Evolutionary conservation across 2,888 invertebrate genomes (phyloP).

Genomic region (Euspilapteryx auroguttella): DNA sequence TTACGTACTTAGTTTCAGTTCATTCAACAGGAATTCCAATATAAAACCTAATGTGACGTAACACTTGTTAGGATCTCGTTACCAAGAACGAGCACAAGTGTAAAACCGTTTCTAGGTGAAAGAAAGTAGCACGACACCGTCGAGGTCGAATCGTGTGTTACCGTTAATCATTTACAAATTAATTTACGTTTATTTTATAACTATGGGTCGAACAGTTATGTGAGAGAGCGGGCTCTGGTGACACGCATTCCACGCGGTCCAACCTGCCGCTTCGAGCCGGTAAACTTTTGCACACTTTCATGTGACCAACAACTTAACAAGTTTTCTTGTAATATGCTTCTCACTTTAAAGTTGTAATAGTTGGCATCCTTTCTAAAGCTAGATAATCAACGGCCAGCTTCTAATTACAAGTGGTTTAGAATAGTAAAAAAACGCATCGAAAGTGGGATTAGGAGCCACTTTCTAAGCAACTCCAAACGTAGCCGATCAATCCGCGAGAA

Average conservation of each 20-base stretch:
- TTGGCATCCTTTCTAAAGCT: too few species aligned
- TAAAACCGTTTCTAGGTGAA: conserved; percentile 21
- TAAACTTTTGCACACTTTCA: too few species aligned
- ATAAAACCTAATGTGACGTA: too few species aligned
- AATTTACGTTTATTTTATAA: conserved; percentile 46
- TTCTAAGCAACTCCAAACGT: conserved; percentile 46
- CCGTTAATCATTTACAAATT: conserved; percentile 15
- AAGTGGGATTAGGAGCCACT: conserved; percentile 32
- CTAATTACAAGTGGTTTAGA: too few species aligned
- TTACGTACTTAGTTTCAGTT: too few species aligned
- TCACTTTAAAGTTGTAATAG: too few species aligned
- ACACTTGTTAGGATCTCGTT: conserved; percentile 12
- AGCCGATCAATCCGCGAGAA: conserved; percentile 48
- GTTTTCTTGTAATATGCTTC: too few species aligned
- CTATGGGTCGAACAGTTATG: conserved; percentile 9
- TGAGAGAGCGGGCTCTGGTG: conserved; percentile 17
- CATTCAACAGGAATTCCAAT: too few species aligned
- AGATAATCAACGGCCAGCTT: too few species aligned
- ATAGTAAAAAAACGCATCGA: conserved; percentile 35
- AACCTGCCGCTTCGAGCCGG: conserved; percentile 10
- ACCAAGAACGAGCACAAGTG: conserved; percentile 13
- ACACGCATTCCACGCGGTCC: conserved; percentile 31
- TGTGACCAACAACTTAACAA: too few species aligned
- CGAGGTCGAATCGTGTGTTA: conserved; percentile 14
- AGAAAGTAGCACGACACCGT: conserved; percentile 29